phyloP scores from a whole-genome alignment of 2,113 vertebrate species.

The Excalfactoria chinensis region DNA sequence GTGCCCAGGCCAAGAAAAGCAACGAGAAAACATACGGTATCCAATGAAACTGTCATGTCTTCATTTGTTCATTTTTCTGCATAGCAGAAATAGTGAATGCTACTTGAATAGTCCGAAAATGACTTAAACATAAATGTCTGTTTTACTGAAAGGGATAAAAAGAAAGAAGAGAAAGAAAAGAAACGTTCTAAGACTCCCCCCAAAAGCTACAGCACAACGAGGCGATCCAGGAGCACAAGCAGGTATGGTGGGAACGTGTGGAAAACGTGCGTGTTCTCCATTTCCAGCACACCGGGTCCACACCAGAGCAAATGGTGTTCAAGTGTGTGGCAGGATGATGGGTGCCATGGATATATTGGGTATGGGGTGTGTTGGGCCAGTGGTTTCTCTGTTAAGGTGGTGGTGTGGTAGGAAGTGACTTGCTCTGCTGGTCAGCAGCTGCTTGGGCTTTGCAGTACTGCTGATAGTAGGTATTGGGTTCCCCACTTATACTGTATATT shows the following conservation, averaged over 20 bases:
- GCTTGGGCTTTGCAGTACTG: neutral
- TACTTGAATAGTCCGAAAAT: neutral
- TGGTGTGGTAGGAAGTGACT: neutral
- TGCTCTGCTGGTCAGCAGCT: neutral
- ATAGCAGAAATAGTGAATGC: neutral
- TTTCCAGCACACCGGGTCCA: neutral
- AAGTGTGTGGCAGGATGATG: fast-evolving
- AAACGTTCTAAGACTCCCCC: constrained; percentile 98
- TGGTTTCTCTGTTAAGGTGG: too few relatives aligned
- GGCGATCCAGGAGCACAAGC: constrained; percentile 92
- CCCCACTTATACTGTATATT: fast-evolving
- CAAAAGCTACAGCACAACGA: constrained; percentile 96
- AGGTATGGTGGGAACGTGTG: constrained; percentile 77
- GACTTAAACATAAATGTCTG: neutral
- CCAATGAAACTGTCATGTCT: neutral
- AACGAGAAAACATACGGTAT: fast-evolving
- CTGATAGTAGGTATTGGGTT: fast-evolving
- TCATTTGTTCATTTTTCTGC: fast-evolving
- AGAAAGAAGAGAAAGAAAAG: constrained; percentile 95
- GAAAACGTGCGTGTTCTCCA: neutral
- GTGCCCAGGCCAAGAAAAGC: neutral
- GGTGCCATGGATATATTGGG: fast-evolving
- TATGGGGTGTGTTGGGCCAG: fast-evolving
- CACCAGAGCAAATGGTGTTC: fast-evolving
- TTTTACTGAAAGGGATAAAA: constrained; percentile 86